phyloP scores from a whole-genome alignment of 2,888 invertebrate species.

The Dasysyrphus albostriatus region DNA sequence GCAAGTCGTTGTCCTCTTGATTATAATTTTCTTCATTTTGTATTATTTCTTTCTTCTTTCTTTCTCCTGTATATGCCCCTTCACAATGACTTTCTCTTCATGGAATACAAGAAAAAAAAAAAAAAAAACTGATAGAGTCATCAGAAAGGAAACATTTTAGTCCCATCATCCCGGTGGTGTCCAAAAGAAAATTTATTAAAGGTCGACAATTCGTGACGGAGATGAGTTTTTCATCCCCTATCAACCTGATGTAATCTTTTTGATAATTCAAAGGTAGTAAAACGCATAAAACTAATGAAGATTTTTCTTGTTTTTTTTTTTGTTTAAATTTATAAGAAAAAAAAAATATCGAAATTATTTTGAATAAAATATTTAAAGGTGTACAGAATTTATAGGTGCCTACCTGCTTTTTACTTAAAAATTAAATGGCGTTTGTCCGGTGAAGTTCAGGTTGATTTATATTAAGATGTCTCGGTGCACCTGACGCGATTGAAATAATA shows the following conservation, averaged over 20 bases:
- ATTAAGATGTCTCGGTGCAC: conserved; percentile 55
- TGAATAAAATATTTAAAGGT: conserved; percentile 54
- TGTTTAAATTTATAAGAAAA: not conserved
- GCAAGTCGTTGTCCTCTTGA: conserved; percentile 57
- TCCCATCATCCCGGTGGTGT: conserved; percentile 53
- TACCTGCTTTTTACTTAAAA: not conserved
- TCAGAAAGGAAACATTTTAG: conserved; percentile 56
- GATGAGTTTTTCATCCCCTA: conserved; percentile 72
- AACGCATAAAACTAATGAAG: conserved; percentile 64
- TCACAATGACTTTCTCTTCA: conserved; percentile 35
- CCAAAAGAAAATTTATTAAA: conserved; percentile 66
- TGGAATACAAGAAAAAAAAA: too few species aligned
- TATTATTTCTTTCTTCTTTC: conserved; percentile 12
- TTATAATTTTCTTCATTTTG: conserved; percentile 46
- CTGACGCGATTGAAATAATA: conserved; percentile 47
- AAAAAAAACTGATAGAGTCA: conserved; percentile 72
- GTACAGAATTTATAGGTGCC: not conserved
- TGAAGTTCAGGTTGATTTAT: conserved; percentile 46
- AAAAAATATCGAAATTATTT: conserved; percentile 30
- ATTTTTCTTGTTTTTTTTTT: conserved; percentile 27
- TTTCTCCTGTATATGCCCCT: not conserved
- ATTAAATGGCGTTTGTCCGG: conserved; percentile 65
- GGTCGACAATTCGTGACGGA: conserved; percentile 69
- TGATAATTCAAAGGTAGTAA: conserved; percentile 71
- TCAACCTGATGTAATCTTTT: conserved; percentile 74